These are phyloP conservation scores for Colinus virginianus DNA, from an alignment of 2,113 vertebrate genomes.

Conservation along the genomic window DNA sequence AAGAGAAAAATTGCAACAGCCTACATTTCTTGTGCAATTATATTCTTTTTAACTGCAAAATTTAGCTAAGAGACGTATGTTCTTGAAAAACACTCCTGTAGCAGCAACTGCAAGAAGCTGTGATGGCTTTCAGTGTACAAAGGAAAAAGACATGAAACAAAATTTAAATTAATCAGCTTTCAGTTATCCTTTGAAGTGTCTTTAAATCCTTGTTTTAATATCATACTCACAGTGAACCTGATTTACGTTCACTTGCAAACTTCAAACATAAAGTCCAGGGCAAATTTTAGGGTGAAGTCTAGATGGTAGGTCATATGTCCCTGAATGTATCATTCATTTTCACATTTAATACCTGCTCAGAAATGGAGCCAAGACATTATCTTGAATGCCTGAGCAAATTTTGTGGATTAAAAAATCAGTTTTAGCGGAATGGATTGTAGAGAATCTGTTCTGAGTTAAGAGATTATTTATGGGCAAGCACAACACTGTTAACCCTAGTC, in stretches of 20 bases:
- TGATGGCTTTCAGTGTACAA: conserved; percentile 27
- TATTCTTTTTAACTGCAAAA: neutral
- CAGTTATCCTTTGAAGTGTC: conserved; percentile 59
- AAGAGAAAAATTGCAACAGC: neutral
- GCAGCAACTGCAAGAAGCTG: conserved; percentile 5
- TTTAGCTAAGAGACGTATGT: neutral
- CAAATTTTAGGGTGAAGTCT: conserved; percentile 56
- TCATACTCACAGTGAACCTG: conserved; percentile 21
- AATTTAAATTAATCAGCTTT: conserved; percentile 47
- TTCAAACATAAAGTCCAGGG: conserved; percentile 54
- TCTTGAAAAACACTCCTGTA: neutral
- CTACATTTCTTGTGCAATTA: neutral
- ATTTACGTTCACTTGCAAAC: conserved; percentile 69
- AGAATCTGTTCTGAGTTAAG: neutral
- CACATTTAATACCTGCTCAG: conserved; percentile 20
- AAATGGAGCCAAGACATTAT: conserved; percentile 5
- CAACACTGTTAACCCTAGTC: neutral
- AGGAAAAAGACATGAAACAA: conserved; percentile 42
- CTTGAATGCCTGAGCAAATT: neutral
- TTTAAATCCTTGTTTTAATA: conserved; percentile 58
- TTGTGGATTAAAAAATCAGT: neutral
- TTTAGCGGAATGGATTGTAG: neutral
- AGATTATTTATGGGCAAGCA: neutral
- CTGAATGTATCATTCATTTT: conserved; percentile 37
- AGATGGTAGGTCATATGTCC: neutral